Evolutionary conservation across 2,113 vertebrate species (phyloP), one percentile per base, ranked within the genome.

Genomic region (Leptosomus discolor): DNA sequence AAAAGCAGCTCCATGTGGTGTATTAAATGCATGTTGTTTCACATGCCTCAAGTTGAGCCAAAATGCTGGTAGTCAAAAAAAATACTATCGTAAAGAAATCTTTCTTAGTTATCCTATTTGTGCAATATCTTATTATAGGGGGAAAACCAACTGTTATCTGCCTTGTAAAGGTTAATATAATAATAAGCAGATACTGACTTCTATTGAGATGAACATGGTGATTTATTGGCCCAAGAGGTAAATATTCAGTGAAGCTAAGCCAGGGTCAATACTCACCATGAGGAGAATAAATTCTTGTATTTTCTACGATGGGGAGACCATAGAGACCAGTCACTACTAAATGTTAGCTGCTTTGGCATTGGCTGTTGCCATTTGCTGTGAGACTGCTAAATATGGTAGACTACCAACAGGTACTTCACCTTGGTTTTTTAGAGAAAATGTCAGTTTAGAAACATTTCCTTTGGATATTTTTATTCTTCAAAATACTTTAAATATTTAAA

Each of bases 171-270:
- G 96, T 97, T 97, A 97, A 97, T 95, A 88, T 94, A 95, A 96
- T 97, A 95, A 95, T 96, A 97, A 94, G 96, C 89, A 88, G 91
- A 87, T 95, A 73, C 86, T 92, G 91, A 90, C 91, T 97, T 91
- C 81, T 91, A 65, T 94, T 95, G 92, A 96, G 91, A 95, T 61
- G 78, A 96, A 95, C 84, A 95, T 85, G 91, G 94, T 95, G 95
- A 96, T 97, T 91, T 97, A 97, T 97, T 97, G 93, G 96, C 95
- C 95, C 30, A 16, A 83, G 94, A 95, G 91, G 94, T 94, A 96
- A 96, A 95, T 95, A 95, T 90, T 88, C 91, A 95, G 91, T 76
- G 95, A 97, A 94, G 93, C 94, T 88, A 93, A 95, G 37, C 74
- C 91, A 54, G 90, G 87, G 94, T 97, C 95, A 97, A 97, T 97